Evolutionary conservation across 2,797 vertebrate species (phyloP), one percentile per base, ranked within the genome.

Genomic region (Tapirus indicus): DNA sequence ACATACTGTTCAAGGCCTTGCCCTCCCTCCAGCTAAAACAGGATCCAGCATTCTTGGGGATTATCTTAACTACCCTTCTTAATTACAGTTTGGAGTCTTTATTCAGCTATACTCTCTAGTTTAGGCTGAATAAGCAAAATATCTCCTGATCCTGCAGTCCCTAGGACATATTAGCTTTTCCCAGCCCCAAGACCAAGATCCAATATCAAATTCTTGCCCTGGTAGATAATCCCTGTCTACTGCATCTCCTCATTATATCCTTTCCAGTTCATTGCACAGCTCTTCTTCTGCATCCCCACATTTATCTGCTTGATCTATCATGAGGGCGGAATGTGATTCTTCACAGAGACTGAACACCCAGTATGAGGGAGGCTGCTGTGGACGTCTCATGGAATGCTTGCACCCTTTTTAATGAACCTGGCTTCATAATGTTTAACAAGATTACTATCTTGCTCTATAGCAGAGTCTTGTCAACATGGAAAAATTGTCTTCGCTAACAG

Each of bases 401-500:
- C 35, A 79, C 92, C 6, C 2, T 95, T 89, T 91, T 88, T 35
- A 49, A 58, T 38, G 77, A 96, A 82, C 29, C 20, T 2, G 91
- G 6, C 25, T 94, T 16, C 38, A 18, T 16, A 80, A 60, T 52
- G 2, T 85, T 96, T 58, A 75, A 27, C 64, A 77, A 91, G 96
- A 95, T 96, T 25, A 80, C 27, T 64, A 97, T 80, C 32, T 23
- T 74, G n/a, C 47, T 77, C 47, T 92, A 44, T 69, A 85, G 6
- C 66, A 85, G 91, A 2, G 18, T 75, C 74, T 98, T 97, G 79
- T 97, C 88, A 97, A 64, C 38, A 60, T 0, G 77, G 41, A 94
- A 95, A 96, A 97, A 92, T 56, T 58, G 58, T 71, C 95, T 94
- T 62, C 9, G n/a, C 62, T 74, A 93, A 56, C 68, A 95, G 60